Conservation (phyloP, 2,113 vertebrate genomes). For the Typhlomys cinereus region DNA sequence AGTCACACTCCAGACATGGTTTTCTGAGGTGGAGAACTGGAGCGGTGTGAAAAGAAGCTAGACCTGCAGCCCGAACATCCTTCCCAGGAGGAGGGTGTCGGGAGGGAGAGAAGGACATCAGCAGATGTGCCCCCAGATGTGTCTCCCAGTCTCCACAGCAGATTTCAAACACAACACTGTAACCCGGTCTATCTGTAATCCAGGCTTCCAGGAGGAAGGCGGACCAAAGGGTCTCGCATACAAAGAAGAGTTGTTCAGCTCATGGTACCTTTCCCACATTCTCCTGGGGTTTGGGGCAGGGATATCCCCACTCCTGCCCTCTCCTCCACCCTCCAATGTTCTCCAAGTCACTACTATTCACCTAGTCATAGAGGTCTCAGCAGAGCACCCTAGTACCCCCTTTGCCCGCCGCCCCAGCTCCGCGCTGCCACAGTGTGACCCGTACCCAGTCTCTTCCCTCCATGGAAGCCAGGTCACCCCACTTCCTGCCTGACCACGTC, state of each 20-base stretch:
- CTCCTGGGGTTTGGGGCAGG: not conserved
- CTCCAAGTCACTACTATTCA: not conserved
- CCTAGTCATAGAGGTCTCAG: not conserved
- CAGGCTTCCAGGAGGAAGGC: not conserved
- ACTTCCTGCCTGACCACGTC: not conserved
- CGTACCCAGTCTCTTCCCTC: not conserved
- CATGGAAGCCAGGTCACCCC: not conserved
- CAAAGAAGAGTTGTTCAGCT: not conserved
- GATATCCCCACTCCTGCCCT: too few species aligned
- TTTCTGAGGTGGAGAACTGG: not conserved
- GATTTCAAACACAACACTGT: not conserved
- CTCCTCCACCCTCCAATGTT: not conserved
- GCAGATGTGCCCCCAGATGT: not conserved
- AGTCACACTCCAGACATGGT: not conserved
- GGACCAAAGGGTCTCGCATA: not conserved
- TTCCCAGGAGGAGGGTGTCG: rapidly evolving
- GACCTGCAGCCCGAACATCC: not conserved
- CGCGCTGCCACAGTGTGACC: not conserved
- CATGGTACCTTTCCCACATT: not conserved
- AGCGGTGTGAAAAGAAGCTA: not conserved
- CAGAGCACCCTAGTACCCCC: too few species aligned
- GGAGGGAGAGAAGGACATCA: not conserved
- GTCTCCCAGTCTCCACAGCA: not conserved
- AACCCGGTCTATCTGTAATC: not conserved
- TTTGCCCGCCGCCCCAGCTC: not conserved